phyloP scores from a whole-genome alignment of 2,888 invertebrate species.

The Germaria angustata region DNA sequence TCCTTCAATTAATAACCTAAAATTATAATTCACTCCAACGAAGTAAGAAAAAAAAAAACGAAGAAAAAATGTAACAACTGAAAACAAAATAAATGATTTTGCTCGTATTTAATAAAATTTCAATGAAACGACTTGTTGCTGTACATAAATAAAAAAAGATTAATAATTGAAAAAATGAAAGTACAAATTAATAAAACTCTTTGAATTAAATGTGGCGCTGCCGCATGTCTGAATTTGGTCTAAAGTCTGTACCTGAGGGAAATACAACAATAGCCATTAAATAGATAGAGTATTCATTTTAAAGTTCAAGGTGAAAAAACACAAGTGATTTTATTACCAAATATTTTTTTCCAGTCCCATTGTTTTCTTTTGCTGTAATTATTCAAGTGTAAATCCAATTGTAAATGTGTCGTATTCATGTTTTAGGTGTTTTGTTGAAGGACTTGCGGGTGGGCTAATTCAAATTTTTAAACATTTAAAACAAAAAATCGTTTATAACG shows the following conservation, averaged over 20 bases:
- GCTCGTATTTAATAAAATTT: conserved; percentile 10
- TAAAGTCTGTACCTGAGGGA: neutral
- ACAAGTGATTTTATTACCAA: conserved; percentile 69
- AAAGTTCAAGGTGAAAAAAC: conserved; percentile 56
- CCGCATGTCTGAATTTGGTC: neutral
- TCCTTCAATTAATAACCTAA: conserved; percentile 41
- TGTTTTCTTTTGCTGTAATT: conserved; percentile 11
- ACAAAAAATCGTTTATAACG: conserved; percentile 4
- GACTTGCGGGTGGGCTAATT: neutral
- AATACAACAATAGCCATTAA: neutral
- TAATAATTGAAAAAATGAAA: conserved; percentile 38
- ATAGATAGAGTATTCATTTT: neutral
- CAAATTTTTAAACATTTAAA: neutral
- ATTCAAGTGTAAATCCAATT: conserved; percentile 25
- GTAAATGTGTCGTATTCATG: conserved; percentile 18
- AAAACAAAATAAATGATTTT: conserved; percentile 29
- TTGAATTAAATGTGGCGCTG: neutral
- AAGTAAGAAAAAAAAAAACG: conserved; percentile 1
- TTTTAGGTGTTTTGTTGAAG: neutral
- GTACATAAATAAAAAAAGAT: neutral
- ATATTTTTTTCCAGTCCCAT: neutral
- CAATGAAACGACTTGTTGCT: conserved; percentile 5
- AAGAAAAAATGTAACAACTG: conserved; percentile 4
- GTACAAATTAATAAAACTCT: conserved; percentile 43
- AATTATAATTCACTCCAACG: conserved; percentile 22